Conservation (phyloP, 2,888 invertebrate species). For the Caenorhabditis doughertyi region DNA sequence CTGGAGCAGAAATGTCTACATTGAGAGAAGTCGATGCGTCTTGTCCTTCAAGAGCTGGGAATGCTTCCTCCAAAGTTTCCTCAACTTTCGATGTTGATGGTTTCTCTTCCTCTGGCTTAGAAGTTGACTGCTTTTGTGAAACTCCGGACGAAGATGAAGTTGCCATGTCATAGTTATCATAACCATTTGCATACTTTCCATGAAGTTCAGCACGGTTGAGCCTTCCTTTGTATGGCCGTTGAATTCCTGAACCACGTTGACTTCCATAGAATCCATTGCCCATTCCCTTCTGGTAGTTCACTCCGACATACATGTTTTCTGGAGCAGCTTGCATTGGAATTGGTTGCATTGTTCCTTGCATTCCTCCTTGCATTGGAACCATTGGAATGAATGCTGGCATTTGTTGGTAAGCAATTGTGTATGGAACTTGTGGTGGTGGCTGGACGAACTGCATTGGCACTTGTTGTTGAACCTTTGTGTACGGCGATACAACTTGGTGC, state of each 20-base stretch:
- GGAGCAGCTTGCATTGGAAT: not conserved
- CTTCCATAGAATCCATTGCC: not conserved
- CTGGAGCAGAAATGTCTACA: not conserved
- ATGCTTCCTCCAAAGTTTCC: not conserved
- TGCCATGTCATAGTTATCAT: not conserved
- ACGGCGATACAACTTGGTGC: not conserved
- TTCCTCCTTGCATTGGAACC: not conserved
- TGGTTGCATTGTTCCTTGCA: constrained; percentile 22
- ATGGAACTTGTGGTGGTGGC: constrained; percentile 1
- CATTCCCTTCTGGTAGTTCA: not conserved
- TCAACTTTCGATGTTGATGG: not conserved
- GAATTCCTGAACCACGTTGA: not conserved
- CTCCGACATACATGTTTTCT: not conserved
- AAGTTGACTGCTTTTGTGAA: not conserved
- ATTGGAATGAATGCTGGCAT: not conserved
- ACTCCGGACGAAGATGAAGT: not conserved
- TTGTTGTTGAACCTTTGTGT: not conserved
- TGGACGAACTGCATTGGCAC: not conserved
- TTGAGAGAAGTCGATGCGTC: not conserved
- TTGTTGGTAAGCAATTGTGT: not conserved
- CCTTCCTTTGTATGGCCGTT: not conserved
- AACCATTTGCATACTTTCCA: not conserved
- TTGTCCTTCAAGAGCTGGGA: not conserved
- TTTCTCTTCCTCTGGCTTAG: constrained; percentile 2
- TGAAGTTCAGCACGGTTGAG: not conserved